These are phyloP conservation scores for Myoxocephalus aenaeus DNA, from an alignment of 2,797 vertebrate species.

Conservation along the genomic window DNA sequence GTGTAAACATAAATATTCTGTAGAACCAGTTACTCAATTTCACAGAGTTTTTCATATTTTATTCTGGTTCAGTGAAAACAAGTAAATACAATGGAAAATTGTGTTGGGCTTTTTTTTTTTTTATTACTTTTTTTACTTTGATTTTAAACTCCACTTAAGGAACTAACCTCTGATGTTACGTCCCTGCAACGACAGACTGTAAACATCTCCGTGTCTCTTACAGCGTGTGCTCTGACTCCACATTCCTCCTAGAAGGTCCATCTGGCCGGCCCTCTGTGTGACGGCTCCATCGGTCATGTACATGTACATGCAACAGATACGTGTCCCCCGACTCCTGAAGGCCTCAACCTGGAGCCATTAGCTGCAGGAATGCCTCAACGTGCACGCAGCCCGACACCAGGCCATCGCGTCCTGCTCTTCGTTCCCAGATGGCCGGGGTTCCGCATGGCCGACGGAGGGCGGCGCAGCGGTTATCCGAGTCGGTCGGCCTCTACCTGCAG, in stretches of 20 bases:
- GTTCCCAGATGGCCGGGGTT: slow-evolving; percentile 83
- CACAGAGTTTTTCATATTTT: no score
- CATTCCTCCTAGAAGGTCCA: slow-evolving; percentile 47
- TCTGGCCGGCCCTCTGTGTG: slow-evolving; percentile 40
- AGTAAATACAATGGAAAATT: no score
- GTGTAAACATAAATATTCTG: no score
- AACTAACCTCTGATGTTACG: neutral
- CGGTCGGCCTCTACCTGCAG: slow-evolving; percentile 48
- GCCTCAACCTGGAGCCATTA: slow-evolving; percentile 34
- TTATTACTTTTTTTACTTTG: no score
- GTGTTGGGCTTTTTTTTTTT: no score
- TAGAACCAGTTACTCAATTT: no score
- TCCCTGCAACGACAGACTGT: neutral
- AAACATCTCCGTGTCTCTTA: neutral
- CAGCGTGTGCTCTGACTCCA: neutral
- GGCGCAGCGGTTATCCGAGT: slow-evolving; percentile 67
- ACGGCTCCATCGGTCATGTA: slow-evolving; percentile 31
- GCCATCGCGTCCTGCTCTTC: slow-evolving; percentile 47
- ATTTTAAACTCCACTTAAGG: no score
- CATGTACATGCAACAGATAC: slow-evolving; percentile 36
- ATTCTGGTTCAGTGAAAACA: no score
- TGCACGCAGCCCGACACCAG: slow-evolving; percentile 33
- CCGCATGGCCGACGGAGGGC: slow-evolving; percentile 76
- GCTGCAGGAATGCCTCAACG: slow-evolving; percentile 29
- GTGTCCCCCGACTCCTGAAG: slow-evolving; percentile 5